A percentile compares a stretch with the other conserved stretches of the same genome.
These are phyloP conservation scores for Antigone vipio DNA, from an alignment of 2,113 vertebrate species.

Conservation along the genomic window DNA sequence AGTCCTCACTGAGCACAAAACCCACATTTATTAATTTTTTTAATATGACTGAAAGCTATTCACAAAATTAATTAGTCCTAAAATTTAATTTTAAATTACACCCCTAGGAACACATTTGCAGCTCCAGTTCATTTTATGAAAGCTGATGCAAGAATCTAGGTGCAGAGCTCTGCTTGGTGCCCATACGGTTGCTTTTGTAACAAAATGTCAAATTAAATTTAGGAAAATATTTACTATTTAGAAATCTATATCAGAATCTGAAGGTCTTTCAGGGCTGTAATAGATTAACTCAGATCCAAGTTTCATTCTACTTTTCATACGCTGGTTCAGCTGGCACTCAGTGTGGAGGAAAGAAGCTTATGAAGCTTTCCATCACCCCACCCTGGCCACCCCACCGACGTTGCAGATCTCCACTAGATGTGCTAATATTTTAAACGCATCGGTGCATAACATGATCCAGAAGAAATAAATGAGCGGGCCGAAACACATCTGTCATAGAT, in stretches of 20 bases:
- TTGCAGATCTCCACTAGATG: background rate
- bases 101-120: background rate
- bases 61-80: background rate
- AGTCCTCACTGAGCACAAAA: background rate
- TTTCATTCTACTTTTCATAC: background rate
- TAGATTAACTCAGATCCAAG: background rate
- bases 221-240: slow-evolving; percentile 24
- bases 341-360: background rate
- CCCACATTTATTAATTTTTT: background rate
- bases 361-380: background rate
- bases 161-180: background rate
- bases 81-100: slow-evolving; percentile 12
- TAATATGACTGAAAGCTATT: background rate
- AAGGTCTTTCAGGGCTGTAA: background rate
- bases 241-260: background rate
- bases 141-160: background rate
- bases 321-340: background rate
- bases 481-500: background rate
- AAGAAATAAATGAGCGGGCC: background rate
- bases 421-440: background rate
- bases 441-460: background rate
- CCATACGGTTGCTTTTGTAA: background rate
- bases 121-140: background rate
- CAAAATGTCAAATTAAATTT: background rate
- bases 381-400: rapidly evolving